A percentile compares a stretch with the other conserved stretches of the same genome.
phyloP scores from a whole-genome alignment of 2,888 invertebrate genomes.

The Drosophila mulleri region DNA sequence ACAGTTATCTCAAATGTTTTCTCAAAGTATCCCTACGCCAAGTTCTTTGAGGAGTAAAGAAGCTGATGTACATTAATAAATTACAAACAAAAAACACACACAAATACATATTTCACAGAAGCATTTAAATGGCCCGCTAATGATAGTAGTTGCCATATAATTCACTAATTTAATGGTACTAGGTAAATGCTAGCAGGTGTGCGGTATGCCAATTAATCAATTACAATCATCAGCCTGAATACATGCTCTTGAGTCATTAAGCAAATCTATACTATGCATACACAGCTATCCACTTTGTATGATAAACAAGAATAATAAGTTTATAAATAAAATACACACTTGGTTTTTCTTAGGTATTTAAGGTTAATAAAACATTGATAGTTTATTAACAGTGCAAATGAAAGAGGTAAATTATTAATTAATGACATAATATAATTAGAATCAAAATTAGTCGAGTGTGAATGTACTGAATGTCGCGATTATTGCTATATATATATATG shows the following conservation, averaged over 20 bases:
- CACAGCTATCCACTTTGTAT: neutral
- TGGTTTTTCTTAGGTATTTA: too few relatives aligned
- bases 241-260: neutral
- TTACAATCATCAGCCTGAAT: neutral
- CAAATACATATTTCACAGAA: neutral
- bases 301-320: neutral
- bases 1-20: conserved; percentile 83
- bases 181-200: neutral
- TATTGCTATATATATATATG: too few relatives aligned
- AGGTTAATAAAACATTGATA: too few relatives aligned
- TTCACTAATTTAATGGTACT: neutral
- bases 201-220: neutral
- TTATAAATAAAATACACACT: too few relatives aligned
- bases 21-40: conserved; percentile 72
- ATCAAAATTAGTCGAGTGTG: too few relatives aligned
- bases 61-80: neutral
- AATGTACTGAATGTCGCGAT: too few relatives aligned
- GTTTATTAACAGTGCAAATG: too few relatives aligned
- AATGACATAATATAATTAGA: too few relatives aligned
- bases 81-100: too few relatives aligned
- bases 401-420: too few relatives aligned
- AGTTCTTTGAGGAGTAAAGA: conserved; percentile 43
- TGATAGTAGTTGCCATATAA: neutral
- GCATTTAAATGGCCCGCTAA: neutral
- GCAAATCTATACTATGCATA: neutral